Evolutionary conservation across 2,888 invertebrate species (phyloP).

Genomic region (Cheilosia urbana): DNA sequence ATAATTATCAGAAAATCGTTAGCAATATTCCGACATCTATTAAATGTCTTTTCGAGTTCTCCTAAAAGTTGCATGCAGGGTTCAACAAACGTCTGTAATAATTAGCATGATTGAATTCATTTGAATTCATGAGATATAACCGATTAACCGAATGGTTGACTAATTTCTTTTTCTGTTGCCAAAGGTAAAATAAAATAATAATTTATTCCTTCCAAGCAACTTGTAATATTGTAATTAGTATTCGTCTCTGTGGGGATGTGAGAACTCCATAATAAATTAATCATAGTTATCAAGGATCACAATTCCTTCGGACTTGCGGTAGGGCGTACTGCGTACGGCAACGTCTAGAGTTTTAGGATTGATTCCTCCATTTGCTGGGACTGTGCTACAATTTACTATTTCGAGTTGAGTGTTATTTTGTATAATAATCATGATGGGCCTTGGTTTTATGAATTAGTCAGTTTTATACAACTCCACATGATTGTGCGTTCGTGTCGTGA

Average conservation of each 20-base stretch:
- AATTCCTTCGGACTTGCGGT: conserved; percentile 6
- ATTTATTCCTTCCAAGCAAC: conserved; percentile 11
- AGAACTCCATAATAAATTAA: conserved; percentile 30
- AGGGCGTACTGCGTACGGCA: not conserved
- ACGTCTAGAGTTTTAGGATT: not conserved
- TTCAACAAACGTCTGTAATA: conserved; percentile 1
- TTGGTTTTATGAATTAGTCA: conserved; percentile 19
- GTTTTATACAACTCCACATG: conserved; percentile 12
- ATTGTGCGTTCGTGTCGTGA: conserved; percentile 52
- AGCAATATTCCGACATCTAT: not conserved
- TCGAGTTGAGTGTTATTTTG: not conserved
- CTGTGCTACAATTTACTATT: conserved; percentile 15
- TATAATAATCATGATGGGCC: not conserved
- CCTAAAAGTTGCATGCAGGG: not conserved
- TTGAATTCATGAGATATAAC: conserved; percentile 37
- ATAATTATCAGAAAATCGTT: not conserved
- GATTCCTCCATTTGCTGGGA: conserved; percentile 14
- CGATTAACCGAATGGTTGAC: conserved; percentile 31
- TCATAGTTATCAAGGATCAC: conserved; percentile 36
- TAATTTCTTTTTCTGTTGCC: not conserved
- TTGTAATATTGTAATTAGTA: conserved; percentile 34
- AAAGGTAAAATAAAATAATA: not conserved
- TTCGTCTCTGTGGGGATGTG: conserved; percentile 38
- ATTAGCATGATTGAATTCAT: conserved; percentile 24
- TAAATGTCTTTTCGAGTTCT: not conserved